Evolutionary conservation across 2,797 vertebrate genomes (phyloP), one percentile per base, ranked within the genome.

Genomic region (Chloroceryle inda): DNA sequence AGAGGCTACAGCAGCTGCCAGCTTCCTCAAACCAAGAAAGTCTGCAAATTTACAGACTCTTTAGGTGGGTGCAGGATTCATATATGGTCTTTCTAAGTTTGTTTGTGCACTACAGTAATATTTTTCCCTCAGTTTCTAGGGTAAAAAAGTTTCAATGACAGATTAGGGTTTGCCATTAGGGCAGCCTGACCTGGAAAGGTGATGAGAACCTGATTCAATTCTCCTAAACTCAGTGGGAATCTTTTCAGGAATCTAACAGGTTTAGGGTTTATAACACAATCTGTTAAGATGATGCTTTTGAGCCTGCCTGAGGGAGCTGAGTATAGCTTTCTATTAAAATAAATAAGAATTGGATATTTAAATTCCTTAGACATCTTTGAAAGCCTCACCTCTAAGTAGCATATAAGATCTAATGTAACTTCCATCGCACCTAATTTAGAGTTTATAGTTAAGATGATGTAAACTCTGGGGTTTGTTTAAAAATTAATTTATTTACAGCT

Each of bases 401-500:
- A 35, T 84, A 88, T 88, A 92, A 96, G 62, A 73, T 62, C 94
- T 73, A 81, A 85, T 73, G 38, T 75, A 91, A 90, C 66, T 92
- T 94, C 73, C 50, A 72, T 85, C 86, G 66, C 72, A 94, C 91
- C 66, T 96, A 81, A 92, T 94, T 94, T 94, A 72, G 37, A 44
- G 31, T 92, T 94, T 95, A 83, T 81, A 84, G 78, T 63, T 88
- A 75, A 92, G 50, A 56, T 92, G 79, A 96, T 79, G 85, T 92
- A 90, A 95, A 92, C 45, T 79, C 64, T 79, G 53, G 56, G 35
- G 7, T 83, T 96, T 94, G 16, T 84, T 92, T 68, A 56, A 27
- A 83, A 95, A 77, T 96, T 45, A 61, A 44, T 87, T 95, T 97
- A 73, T 95, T 97, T 78, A 88, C 47, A 67, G 67, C 21, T 90